phyloP scores from a whole-genome alignment of 2,797 vertebrate species.

The Diplodus sargus region DNA sequence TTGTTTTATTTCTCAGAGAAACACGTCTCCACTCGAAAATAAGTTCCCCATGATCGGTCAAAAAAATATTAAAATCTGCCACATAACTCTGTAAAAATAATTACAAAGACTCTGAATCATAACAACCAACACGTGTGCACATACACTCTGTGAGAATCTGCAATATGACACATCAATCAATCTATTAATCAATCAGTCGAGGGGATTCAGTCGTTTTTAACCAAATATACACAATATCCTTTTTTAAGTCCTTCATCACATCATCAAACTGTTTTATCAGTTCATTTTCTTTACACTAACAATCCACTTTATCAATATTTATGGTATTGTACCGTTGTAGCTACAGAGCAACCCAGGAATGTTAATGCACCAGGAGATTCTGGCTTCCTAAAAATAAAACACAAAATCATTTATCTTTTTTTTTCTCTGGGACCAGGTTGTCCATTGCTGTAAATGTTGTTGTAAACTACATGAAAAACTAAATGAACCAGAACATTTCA shows the following conservation, averaged over 20 bases:
- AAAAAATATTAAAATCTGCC: constrained; percentile 23
- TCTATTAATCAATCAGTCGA: not conserved
- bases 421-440: not conserved
- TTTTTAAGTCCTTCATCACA: not conserved
- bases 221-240: not conserved
- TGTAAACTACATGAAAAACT: not conserved
- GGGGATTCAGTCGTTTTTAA: not conserved
- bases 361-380: not conserved
- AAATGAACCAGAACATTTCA: not conserved
- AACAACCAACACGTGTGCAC: not conserved
- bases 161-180: not conserved
- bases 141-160: not conserved
- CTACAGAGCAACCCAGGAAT: not conserved
- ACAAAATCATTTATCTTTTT: not conserved
- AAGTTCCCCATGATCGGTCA: not conserved
- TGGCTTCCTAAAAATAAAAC: not conserved
- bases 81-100: not conserved
- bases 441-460: not conserved
- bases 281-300: not conserved
- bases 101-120: not conserved
- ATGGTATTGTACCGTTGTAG: not conserved
- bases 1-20: constrained; percentile 35
- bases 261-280: not conserved
- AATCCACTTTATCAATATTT: not conserved
- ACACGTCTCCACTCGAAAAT: not conserved